Base-by-base conservation (phyloP, 2,113 vertebrate genomes). In the Cromileptes altivelis region DNA sequence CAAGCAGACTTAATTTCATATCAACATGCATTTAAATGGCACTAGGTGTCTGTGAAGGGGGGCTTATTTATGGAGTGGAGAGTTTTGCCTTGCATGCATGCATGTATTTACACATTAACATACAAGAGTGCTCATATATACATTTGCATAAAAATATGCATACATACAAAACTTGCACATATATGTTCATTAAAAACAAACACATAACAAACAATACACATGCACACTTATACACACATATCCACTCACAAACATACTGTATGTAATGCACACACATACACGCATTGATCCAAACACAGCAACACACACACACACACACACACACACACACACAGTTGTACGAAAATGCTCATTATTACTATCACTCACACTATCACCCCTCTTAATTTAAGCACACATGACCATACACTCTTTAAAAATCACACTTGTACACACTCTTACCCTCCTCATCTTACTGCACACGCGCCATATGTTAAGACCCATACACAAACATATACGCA, bases 21-120 rank as follows among this genome's bases (percentile, higher is more conserved):
- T 88, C 87, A 84, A 68, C 70, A 84, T 93, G 89, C 78, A 93
- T 94, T 92, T 80, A 81, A 90, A 89, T 90, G 88, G 77, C 70
- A 85, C 82, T 78, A 23, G 65, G 69, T 89, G 88, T 87, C 78
- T 85, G 85, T 82, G 78, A 77, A 57, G 45, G 47, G 50, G 65
- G 37, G 13, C 30, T 85, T 74, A 69, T 87, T 90, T 78, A 89
- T 23, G 37, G 73, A 86, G 75, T 75, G 61, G n/a, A 79, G 30
- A 58, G n/a, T 72, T 78, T 63, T 33, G n/a, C 19, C 12, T 62
- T 55, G 5, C 63, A 75, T 56, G 61, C 64, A 25, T 47, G 58
- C 21, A 58, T 62, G 15, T 74, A 70, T 83, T 71, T 85, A 50
- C 76, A 82, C 62, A 62, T 60, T 49, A 63, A 73, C 8, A 8